Evolutionary conservation across 2,888 invertebrate species (phyloP).

Genomic region (Sarcophaga carnaria): DNA sequence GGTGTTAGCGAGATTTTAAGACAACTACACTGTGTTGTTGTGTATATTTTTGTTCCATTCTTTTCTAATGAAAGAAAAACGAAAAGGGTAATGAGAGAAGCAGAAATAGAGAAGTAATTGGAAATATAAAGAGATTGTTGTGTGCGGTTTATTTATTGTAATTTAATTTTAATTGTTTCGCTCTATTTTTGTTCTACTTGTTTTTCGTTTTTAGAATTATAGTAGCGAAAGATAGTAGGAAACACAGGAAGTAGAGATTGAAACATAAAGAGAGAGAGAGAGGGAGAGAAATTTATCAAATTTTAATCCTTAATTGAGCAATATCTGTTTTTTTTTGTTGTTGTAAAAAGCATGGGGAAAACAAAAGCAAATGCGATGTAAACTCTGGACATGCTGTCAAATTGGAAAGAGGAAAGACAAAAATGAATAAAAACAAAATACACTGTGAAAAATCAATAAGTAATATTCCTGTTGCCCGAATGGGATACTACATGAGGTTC

Average conservation of each 20-base stretch:
- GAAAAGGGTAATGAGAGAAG: background rate
- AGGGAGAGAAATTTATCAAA: constrained; percentile 63
- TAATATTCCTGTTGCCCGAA: too few species aligned
- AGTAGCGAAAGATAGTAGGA: background rate
- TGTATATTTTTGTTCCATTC: constrained; percentile 14
- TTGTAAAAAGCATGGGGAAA: constrained; percentile 36
- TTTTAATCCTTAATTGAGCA: constrained; percentile 68
- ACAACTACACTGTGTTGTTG: constrained; percentile 30
- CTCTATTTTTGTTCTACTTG: constrained; percentile 23
- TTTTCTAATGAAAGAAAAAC: background rate
- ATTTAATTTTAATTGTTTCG: background rate
- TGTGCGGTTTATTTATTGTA: constrained; percentile 28
- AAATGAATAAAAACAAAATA: background rate
- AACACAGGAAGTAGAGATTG: constrained; percentile 8
- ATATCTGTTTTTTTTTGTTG: constrained; percentile 73
- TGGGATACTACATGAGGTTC: too few species aligned
- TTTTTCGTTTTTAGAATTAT: constrained; percentile 43
- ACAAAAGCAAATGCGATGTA: constrained; percentile 30
- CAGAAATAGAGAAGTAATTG: background rate
- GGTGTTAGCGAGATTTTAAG: constrained; percentile 57
- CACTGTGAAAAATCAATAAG: background rate
- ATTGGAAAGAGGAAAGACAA: background rate
- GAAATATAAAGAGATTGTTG: background rate
- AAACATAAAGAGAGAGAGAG: constrained; percentile 4
- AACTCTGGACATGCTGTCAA: constrained; percentile 44